Conservation (phyloP, 2,113 vertebrate species). For the Seriola aureovittata region DNA sequence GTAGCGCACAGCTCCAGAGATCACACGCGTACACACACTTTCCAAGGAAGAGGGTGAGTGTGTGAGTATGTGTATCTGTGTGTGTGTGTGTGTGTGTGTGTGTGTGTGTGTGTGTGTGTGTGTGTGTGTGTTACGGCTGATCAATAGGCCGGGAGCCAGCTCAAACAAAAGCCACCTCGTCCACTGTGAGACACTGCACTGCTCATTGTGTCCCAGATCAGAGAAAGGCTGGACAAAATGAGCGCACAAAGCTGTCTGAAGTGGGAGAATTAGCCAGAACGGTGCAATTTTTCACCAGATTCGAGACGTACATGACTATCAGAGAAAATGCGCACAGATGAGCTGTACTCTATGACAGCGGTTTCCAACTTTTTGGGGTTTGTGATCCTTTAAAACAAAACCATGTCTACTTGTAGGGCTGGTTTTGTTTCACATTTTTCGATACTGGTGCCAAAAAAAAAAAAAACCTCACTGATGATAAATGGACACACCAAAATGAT, state of each 20-base stretch:
- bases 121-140: constrained; percentile 45
- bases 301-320: constrained; percentile 6
- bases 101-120: neutral
- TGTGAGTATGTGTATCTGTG: neutral
- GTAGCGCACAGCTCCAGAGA: constrained; percentile 55
- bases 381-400: neutral
- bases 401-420: neutral
- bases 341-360: neutral
- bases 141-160: constrained; percentile 72
- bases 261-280: constrained; percentile 10
- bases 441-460: too few relatives aligned
- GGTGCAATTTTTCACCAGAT: neutral
- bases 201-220: constrained; percentile 74
- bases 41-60: constrained; percentile 36
- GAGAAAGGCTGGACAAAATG: constrained; percentile 39
- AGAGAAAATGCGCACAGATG: neutral
- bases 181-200: constrained; percentile 45
- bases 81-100: neutral
- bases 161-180: constrained; percentile 72
- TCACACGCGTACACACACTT: constrained; percentile 66
- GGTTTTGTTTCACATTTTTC: neutral
- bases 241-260: constrained; percentile 34
- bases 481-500: too few relatives aligned
- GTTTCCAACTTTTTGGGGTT: neutral
- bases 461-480: too few relatives aligned